These are phyloP conservation scores for Rhadinocentrus ornatus DNA, from an alignment of 2,797 vertebrate species.

Conservation along the genomic window DNA sequence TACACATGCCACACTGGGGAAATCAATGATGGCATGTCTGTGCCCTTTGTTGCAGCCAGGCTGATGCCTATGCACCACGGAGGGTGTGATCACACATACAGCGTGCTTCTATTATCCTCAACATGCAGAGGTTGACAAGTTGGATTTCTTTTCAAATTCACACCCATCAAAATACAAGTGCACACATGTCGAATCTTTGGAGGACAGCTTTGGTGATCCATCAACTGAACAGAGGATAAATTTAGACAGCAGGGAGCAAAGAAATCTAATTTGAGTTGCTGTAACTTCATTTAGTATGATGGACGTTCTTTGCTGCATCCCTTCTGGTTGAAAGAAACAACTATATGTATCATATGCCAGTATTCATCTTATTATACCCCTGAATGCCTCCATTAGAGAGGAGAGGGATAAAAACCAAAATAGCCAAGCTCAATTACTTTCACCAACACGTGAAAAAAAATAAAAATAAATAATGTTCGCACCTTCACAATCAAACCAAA, in stretches of 20 bases:
- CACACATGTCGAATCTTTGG: constrained; percentile 5
- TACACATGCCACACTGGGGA: constrained; percentile 46
- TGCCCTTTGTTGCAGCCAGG: constrained; percentile 48
- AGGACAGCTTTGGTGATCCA: constrained; percentile 31
- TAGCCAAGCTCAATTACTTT: constrained; percentile 10
- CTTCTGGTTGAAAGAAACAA: constrained; percentile 16
- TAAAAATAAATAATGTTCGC: constrained; percentile 1
- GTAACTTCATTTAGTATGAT: constrained; percentile 60
- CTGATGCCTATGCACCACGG: constrained; percentile 26
- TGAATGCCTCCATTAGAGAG: neutral
- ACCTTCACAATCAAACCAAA: constrained; percentile 3
- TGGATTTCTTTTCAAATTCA: constrained; percentile 39
- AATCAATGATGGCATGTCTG: constrained; percentile 51
- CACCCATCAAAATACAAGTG: constrained; percentile 34
- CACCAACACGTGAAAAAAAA: neutral
- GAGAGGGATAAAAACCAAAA: neutral
- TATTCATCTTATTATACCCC: constrained; percentile 34
- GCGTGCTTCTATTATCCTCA: constrained; percentile 29
- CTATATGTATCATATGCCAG: constrained; percentile 37
- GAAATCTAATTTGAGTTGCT: constrained; percentile 45
- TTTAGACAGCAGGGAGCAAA: constrained; percentile 26
- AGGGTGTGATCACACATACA: constrained; percentile 59
- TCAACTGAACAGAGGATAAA: constrained; percentile 32
- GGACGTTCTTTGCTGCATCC: constrained; percentile 37
- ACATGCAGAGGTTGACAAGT: constrained; percentile 49